phyloP scores from a whole-genome alignment of 2,888 invertebrate genomes.

The Tridacna crocea region DNA sequence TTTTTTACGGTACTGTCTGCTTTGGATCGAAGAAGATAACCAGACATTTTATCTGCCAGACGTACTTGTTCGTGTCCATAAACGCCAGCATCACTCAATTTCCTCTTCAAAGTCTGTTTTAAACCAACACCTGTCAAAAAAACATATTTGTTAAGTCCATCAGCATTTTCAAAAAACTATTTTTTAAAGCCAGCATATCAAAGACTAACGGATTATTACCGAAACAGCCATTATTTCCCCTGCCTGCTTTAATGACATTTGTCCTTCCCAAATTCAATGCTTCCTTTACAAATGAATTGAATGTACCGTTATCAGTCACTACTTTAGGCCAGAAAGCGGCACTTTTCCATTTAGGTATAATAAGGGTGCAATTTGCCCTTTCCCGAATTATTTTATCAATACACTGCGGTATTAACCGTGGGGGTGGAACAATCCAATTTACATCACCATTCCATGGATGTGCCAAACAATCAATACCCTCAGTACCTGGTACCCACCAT shows the following conservation, averaged over 20 bases:
- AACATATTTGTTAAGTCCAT: not conserved
- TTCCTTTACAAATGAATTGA: not conserved
- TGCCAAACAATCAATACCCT: slow-evolving; percentile 21
- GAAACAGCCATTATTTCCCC: slow-evolving; percentile 13
- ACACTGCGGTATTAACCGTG: slow-evolving; percentile 15
- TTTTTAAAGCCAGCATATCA: not conserved
- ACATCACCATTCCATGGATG: slow-evolving; percentile 21
- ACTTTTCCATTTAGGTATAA: slow-evolving; percentile 36
- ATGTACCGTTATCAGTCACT: not conserved
- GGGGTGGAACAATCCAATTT: slow-evolving; percentile 42
- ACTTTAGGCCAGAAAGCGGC: slow-evolving; percentile 32
- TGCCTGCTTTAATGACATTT: not conserved
- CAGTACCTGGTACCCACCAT: slow-evolving; percentile 27
- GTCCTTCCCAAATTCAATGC: not conserved
- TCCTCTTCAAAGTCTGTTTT: slow-evolving; percentile 9
- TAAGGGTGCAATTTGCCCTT: slow-evolving; percentile 26
- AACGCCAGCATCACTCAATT: not conserved
- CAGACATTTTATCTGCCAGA: not conserved
- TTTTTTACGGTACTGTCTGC: slow-evolving; percentile 17
- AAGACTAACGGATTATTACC: not conserved
- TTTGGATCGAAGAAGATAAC: not conserved
- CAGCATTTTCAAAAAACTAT: not conserved
- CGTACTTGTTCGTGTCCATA: not conserved
- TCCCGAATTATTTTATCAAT: slow-evolving; percentile 25
- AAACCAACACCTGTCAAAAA: slow-evolving; percentile 29